phyloP scores from a whole-genome alignment of 1,140 invertebrate species.

The Procambarus clarkii region DNA sequence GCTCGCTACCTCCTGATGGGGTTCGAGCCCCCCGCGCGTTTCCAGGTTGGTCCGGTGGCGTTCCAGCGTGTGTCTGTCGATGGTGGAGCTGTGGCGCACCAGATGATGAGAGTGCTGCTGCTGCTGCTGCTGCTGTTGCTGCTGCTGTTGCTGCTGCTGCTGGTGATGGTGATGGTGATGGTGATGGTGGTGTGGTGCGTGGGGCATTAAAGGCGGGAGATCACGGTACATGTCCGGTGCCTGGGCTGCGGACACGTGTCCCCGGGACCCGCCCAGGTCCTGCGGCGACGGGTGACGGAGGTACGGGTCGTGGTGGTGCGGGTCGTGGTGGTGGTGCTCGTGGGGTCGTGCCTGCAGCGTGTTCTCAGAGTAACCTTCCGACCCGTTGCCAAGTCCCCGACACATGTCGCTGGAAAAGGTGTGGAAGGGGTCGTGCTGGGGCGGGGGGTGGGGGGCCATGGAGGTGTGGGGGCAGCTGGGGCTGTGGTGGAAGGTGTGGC shows the following conservation, averaged over 20 bases:
- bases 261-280: conserved; percentile 63
- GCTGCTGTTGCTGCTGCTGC: conserved; percentile 60
- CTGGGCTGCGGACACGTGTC: conserved; percentile 54
- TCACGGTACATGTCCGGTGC: conserved; percentile 69
- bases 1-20: conserved; percentile 66
- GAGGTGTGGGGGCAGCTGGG: conserved; percentile 71
- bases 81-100: conserved; percentile 68
- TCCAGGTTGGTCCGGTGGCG: conserved; percentile 63
- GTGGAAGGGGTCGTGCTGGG: conserved; percentile 71
- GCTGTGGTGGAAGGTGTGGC: conserved; percentile 70
- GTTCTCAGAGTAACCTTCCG: conserved; percentile 71
- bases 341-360: conserved; percentile 43
- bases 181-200: conserved; percentile 71
- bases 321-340: too few species aligned
- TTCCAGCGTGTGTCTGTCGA: conserved; percentile 70
- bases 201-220: conserved; percentile 70
- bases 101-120: conserved; percentile 71
- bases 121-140: conserved; percentile 67
- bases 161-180: conserved; percentile 66
- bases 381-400: conserved; percentile 57
- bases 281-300: conserved; percentile 71
- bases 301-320: conserved; percentile 73
- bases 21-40: conserved; percentile 57
- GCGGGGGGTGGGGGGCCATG: conserved; percentile 37
- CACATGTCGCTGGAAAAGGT: conserved; percentile 70